Percentiles rank a stretch among this genome's conserved stretches.
These are phyloP conservation scores for Artibeus lituratus DNA, from an alignment of 2,797 vertebrate species.

Conservation along the genomic window DNA sequence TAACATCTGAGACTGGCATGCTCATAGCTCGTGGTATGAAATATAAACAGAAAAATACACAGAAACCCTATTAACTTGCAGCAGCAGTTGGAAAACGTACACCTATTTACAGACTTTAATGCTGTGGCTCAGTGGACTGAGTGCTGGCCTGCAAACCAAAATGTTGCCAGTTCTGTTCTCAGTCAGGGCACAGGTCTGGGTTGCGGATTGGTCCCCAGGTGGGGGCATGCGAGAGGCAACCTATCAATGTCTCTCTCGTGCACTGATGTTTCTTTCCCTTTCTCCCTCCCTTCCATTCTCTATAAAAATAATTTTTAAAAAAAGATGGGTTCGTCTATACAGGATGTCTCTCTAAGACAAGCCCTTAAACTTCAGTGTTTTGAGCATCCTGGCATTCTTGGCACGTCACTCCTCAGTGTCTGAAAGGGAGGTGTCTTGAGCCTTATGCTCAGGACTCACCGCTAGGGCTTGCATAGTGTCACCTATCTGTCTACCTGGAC, in stretches of 20 bases:
- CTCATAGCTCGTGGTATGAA: slow-evolving; percentile 68
- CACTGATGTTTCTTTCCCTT: neutral
- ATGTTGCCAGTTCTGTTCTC: too few relatives aligned
- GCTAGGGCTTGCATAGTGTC: slow-evolving; percentile 84
- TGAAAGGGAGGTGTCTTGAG: slow-evolving; percentile 89
- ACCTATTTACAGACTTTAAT: slow-evolving; percentile 91
- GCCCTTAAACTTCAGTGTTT: slow-evolving; percentile 95
- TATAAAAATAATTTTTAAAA: neutral
- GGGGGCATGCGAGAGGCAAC: neutral
- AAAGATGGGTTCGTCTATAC: slow-evolving; percentile 91
- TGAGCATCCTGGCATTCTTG: slow-evolving; percentile 87
- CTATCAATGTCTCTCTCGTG: neutral
- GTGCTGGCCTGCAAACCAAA: too few relatives aligned
- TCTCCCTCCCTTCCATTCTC: neutral
- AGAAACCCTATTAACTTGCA: slow-evolving; percentile 89
- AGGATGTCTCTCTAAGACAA: slow-evolving; percentile 99
- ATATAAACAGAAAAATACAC: slow-evolving; percentile 85
- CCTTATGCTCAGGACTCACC: slow-evolving; percentile 91
- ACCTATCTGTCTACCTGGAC: slow-evolving; percentile 83
- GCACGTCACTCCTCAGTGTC: slow-evolving; percentile 90
- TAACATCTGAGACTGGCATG: slow-evolving; percentile 85
- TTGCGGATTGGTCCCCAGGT: too few relatives aligned
- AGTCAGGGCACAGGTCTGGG: neutral
- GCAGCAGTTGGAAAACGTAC: slow-evolving; percentile 91
- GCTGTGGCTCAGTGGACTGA: too few relatives aligned